Conservation (phyloP, 2,888 invertebrate species). For the Leucoptera coffeella region DNA sequence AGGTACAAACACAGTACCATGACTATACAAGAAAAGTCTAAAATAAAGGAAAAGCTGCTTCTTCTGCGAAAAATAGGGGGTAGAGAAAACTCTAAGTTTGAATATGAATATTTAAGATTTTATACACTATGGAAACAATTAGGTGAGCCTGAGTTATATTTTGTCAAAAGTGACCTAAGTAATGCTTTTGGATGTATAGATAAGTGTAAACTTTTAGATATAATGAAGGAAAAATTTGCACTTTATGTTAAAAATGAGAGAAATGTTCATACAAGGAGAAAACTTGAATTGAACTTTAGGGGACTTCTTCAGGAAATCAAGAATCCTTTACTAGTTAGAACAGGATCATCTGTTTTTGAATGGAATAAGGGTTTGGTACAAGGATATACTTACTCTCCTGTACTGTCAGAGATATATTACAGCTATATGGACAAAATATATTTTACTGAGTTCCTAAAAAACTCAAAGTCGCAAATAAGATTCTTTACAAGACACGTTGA, state of each 20-base stretch:
- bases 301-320: slow-evolving; percentile 25
- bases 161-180: slow-evolving; percentile 36
- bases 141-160: slow-evolving; percentile 31
- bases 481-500: slow-evolving; percentile 37
- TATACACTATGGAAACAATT: slow-evolving; percentile 20
- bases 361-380: slow-evolving; percentile 42
- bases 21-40: slow-evolving; percentile 18
- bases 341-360: slow-evolving; percentile 36
- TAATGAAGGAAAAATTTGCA: slow-evolving; percentile 19
- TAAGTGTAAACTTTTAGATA: slow-evolving; percentile 20
- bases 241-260: slow-evolving; percentile 18
- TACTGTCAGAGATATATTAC: slow-evolving; percentile 39
- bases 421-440: slow-evolving; percentile 25
- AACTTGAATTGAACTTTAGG: slow-evolving; percentile 20
- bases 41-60: slow-evolving; percentile 23
- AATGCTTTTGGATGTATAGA: slow-evolving; percentile 46
- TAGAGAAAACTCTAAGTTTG: no score
- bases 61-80: slow-evolving; percentile 20
- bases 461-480: slow-evolving; percentile 12
- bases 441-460: slow-evolving; percentile 16
- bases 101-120: no score
- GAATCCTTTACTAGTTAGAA: slow-evolving; percentile 28
- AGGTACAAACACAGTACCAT: slow-evolving; percentile 21
- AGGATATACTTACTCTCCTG: slow-evolving; percentile 45
- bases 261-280: slow-evolving; percentile 17